phyloP scores from a whole-genome alignment of 2,797 vertebrate genomes.

The Cygnus olor region DNA sequence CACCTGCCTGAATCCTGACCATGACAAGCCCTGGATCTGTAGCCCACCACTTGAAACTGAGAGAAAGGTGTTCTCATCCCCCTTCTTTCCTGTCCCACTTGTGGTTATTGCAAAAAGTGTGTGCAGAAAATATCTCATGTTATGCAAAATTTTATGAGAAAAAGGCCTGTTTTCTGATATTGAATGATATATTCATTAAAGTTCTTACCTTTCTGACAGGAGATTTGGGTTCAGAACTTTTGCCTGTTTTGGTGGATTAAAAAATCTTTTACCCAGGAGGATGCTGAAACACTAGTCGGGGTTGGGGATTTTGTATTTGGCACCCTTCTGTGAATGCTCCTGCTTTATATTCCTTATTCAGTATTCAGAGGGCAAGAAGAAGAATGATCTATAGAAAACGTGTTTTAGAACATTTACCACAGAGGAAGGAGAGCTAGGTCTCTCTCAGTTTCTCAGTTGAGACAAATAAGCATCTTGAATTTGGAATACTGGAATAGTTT shows the following conservation, averaged over 20 bases:
- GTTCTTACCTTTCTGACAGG: background rate
- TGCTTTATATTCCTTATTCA: background rate
- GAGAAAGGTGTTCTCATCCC: background rate
- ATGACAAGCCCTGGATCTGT: background rate
- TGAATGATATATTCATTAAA: background rate
- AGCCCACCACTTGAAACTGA: background rate
- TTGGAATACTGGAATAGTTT: background rate
- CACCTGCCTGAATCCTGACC: background rate
- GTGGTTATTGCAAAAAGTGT: background rate
- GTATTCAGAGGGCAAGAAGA: background rate
- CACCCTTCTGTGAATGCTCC: background rate
- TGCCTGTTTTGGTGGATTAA: background rate
- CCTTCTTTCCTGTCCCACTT: conserved; percentile 19
- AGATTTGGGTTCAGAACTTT: background rate
- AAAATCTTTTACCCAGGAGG: background rate
- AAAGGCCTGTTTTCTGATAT: conserved; percentile 1
- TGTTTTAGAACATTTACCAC: background rate
- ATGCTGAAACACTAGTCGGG: background rate
- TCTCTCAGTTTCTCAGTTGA: rapidly evolving
- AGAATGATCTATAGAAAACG: background rate
- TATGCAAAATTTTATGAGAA: background rate
- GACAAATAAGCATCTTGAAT: background rate
- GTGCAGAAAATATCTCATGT: background rate
- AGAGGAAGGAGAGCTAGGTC: background rate
- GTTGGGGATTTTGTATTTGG: background rate